Evolutionary conservation across 2,888 invertebrate species (phyloP).

Genomic region (Patella ulyssiponensis): DNA sequence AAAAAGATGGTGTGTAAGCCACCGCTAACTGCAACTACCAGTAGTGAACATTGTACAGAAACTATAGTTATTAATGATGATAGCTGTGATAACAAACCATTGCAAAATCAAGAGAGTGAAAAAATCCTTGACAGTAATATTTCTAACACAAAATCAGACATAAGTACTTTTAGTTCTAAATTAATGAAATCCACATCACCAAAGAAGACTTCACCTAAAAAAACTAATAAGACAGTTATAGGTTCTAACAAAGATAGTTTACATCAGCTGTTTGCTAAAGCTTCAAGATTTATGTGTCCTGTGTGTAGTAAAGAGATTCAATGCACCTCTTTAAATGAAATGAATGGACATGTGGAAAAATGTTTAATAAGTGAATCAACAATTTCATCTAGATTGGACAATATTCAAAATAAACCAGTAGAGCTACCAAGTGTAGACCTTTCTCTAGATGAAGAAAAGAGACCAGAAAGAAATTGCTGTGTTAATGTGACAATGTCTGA

Average conservation of each 20-base stretch:
- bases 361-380: conserved; percentile 36
- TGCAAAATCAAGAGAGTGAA: neutral
- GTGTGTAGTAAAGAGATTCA: conserved; percentile 44
- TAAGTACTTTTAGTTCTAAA: neutral
- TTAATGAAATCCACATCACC: neutral
- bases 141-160: neutral
- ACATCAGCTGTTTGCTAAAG: neutral
- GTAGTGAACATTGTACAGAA: neutral
- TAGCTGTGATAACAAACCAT: neutral
- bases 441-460: no score
- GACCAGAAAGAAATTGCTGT: no score
- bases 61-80: neutral
- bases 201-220: neutral
- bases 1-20: conserved; percentile 34
- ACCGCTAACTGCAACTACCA: neutral
- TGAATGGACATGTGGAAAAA: conserved; percentile 57
- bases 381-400: no score
- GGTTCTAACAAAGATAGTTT: neutral
- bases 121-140: neutral
- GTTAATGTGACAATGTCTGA: no score
- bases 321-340: conserved; percentile 43
- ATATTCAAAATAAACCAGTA: neutral
- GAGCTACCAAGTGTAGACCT: neutral
- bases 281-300: conserved; percentile 42
- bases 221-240: neutral